A percentile compares a stretch with the other conserved stretches of the same genome.
Evolutionary conservation across 2,888 invertebrate genomes (phyloP).

Genomic region (Electrophaes corylata): DNA sequence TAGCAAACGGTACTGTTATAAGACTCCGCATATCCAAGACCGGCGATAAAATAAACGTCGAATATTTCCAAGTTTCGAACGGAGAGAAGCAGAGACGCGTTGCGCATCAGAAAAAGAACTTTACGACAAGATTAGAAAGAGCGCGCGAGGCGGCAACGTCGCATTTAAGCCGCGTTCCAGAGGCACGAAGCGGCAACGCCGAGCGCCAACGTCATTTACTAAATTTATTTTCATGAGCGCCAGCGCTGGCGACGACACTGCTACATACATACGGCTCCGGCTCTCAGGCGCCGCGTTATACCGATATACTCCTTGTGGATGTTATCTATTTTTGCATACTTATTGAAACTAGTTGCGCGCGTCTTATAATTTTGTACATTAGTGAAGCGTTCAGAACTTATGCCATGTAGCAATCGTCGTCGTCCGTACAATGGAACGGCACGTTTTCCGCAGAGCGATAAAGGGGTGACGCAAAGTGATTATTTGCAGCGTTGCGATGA

Average conservation of each 20-base stretch:
- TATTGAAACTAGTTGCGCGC: conserved; percentile 57
- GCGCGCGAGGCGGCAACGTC: conserved; percentile 80
- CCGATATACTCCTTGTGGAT: conserved; percentile 61
- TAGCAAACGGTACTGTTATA: conserved; percentile 70
- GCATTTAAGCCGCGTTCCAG: conserved; percentile 79
- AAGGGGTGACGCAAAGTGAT: conserved; percentile 82
- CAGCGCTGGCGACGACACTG: conserved; percentile 78
- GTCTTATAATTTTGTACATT: conserved; percentile 55
- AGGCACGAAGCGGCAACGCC: conserved; percentile 76
- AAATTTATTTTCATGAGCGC: conserved; percentile 84
- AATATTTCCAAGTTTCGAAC: conserved; percentile 80
- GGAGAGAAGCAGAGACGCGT: conserved; percentile 79
- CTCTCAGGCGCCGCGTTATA: conserved; percentile 61
- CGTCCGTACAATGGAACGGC: conserved; percentile 64
- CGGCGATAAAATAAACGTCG: conserved; percentile 81
- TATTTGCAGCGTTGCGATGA: conserved; percentile 82
- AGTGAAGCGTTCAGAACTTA: conserved; percentile 37
- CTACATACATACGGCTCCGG: conserved; percentile 51
- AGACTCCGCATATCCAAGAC: conserved; percentile 75
- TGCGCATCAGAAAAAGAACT: conserved; percentile 84
- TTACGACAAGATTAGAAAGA: conserved; percentile 85
- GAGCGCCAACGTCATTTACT: conserved; percentile 81
- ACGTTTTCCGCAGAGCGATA: conserved; percentile 75
- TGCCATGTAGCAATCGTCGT: conserved; percentile 52
- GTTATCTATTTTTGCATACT: conserved; percentile 69